Percentiles rank a stretch among this genome's conserved stretches.
Evolutionary conservation across 2,113 vertebrate genomes (phyloP).

Genomic region (Columbina picui): DNA sequence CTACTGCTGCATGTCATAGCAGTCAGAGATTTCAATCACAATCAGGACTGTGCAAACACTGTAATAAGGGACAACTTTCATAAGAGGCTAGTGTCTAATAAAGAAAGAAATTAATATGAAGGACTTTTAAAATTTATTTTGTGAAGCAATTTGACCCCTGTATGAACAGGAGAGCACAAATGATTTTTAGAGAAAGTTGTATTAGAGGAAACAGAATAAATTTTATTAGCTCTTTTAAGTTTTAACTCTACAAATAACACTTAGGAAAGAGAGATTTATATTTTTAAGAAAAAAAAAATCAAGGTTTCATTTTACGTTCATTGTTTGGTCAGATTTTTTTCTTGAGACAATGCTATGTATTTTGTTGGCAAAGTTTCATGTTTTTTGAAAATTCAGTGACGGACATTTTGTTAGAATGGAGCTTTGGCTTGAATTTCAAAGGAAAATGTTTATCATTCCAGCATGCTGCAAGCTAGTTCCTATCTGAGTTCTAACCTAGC

Average conservation of each 20-base stretch:
- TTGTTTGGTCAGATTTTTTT: background rate
- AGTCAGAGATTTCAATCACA: background rate
- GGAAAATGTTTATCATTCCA: background rate
- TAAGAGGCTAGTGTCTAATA: background rate
- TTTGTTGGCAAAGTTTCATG: rapidly evolving
- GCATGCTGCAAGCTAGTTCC: background rate
- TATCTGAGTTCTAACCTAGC: background rate
- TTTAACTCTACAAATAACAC: background rate
- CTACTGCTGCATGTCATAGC: background rate
- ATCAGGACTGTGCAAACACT: background rate
- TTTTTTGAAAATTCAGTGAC: background rate
- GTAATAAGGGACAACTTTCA: background rate
- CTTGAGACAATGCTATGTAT: background rate
- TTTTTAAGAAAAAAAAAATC: background rate
- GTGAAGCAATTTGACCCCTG: background rate
- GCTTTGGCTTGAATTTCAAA: background rate
- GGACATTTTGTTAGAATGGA: background rate
- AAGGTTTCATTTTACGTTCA: rapidly evolving
- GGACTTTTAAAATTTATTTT: background rate
- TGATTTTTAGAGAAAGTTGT: background rate
- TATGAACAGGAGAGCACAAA: background rate
- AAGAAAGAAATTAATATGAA: background rate
- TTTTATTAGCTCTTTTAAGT: background rate
- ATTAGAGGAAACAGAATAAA: background rate
- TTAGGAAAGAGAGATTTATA: background rate